Evolutionary conservation across 2,113 vertebrate genomes (phyloP), one percentile per base, ranked within the genome.

Genomic region (Pycnonotus jocosus): DNA sequence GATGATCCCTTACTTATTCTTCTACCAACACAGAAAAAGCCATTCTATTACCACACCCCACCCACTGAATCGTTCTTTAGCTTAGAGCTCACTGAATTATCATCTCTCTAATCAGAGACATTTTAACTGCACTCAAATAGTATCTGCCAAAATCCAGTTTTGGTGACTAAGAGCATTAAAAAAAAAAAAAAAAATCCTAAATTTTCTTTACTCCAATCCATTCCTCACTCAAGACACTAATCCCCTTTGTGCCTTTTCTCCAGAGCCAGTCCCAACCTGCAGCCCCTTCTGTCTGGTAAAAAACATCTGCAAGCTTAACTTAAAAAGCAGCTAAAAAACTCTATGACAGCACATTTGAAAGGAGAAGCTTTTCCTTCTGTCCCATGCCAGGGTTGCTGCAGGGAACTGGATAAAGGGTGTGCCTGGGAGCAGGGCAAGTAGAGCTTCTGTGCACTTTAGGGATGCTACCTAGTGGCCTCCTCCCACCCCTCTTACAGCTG

Each of bases 191-290:
- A 95, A 86, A 65, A 1, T 1, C 6, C 7, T 17, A 54, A 27
- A 66, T 92, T 93, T 85, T 62, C 69, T 90, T 86, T 80, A 72
- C 83, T 92, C 86, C 74, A 92, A 79, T 72, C 64, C 92, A 93
- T 97, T 97, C 74, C 96, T 96, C 95, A 94, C 93, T 97, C 81
- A 91, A 96, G 94, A 92, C 94, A 92, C 86, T 97, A 97, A 97
- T 97, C 96, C 88, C 27, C 81, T 97, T 95, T 69, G 38, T 93
- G 88, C 80, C 47, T 88, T 96, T 92, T 71, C 68, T 88, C 78
- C 53, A 79, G 83, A 94, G 82, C 95, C 88, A 96, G 96, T 95
- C 92, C 60, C 82, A 87, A 90, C 93, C 92, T 96, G 96, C 90
- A 97, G 81, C 78, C 90, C 93, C 83, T 93, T 93, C 79, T 5